Base-by-base conservation (phyloP, 2,113 vertebrate species). In the Carassius auratus region DNA sequence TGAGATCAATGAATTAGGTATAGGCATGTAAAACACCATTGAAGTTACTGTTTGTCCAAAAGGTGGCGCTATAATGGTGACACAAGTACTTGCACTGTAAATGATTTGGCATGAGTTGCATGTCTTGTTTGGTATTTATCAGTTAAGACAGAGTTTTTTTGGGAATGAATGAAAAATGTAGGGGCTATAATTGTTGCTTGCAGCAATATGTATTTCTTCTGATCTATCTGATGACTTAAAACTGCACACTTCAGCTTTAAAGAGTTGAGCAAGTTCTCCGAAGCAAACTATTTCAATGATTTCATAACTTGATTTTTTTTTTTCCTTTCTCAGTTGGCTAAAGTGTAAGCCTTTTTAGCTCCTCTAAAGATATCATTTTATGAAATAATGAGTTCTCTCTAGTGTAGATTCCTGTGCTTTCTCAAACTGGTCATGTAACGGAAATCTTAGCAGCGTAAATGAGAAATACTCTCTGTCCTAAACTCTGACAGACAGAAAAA, bases 401-500 rank as follows among this genome's bases (percentile, higher is more conserved):
- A 21, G 33, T 42, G 19, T 71, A 71, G 68, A 71, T 71, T 71
- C 9, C 10, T 71, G 68, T n/a, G 36, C 36, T 71, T 71, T 38
- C 19, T 71, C 68, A 21, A 21, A 5, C 17, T 21, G 55, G 36
- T 42, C 57, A 23, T 59, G 10, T 80, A 38, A 62, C 15, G 57
- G 12, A 45, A 80, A 45, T 79, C 57, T 9, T 15, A 62, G 42
- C 36, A 10, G 76, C 13, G 42, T 42, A 61, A 61, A 79, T 42
- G 9, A 79, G 76, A 79, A 42, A 61, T 42, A n/a, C 36, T 14
- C 76, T 38, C 33, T 38, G 33, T 38, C 33, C n/a, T 42, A 23
- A 61, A 79, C 19, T 21, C 5, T 52, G 74, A 52, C 76, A 76
- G 73, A 76, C n/a, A 50, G 42, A 78, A 61, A 66, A 66, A 48